Conservation (phyloP, 1,140 invertebrate genomes). For the Subanguina moxae region DNA sequence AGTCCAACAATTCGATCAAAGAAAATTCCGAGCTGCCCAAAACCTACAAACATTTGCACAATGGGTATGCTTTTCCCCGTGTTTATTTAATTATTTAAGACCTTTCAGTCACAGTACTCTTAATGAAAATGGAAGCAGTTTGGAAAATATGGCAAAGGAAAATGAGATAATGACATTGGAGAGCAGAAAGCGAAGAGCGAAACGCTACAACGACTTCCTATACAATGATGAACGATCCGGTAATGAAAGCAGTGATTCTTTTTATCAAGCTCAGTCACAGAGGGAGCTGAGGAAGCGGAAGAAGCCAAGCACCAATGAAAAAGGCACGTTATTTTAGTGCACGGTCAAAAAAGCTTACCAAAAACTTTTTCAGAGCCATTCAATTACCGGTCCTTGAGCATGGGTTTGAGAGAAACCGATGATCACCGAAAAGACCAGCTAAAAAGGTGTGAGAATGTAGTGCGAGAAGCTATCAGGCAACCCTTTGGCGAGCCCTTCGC, state of each 20-base stretch:
- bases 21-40: too few relatives aligned
- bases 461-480: neutral
- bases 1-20: too few relatives aligned
- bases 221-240: neutral
- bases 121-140: too few relatives aligned
- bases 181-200: too few relatives aligned
- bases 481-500: neutral
- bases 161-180: too few relatives aligned
- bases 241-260: neutral
- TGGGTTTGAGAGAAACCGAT: slow-evolving; percentile 1
- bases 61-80: too few relatives aligned
- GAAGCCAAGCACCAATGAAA: neutral
- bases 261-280: neutral
- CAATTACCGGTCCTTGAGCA: slow-evolving; percentile 6
- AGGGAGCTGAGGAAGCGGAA: neutral
- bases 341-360: neutral
- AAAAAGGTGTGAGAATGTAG: neutral
- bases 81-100: too few relatives aligned
- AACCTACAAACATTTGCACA: too few relatives aligned
- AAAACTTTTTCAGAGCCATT: slow-evolving; percentile 4
- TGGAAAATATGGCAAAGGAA: too few relatives aligned
- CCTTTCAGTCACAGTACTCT: too few relatives aligned
- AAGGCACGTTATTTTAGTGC: neutral
- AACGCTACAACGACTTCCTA: neutral
- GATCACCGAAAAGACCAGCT: slow-evolving; percentile 11